phyloP scores from a whole-genome alignment of 2,797 vertebrate species.

The Poeciliopsis gracilis region DNA sequence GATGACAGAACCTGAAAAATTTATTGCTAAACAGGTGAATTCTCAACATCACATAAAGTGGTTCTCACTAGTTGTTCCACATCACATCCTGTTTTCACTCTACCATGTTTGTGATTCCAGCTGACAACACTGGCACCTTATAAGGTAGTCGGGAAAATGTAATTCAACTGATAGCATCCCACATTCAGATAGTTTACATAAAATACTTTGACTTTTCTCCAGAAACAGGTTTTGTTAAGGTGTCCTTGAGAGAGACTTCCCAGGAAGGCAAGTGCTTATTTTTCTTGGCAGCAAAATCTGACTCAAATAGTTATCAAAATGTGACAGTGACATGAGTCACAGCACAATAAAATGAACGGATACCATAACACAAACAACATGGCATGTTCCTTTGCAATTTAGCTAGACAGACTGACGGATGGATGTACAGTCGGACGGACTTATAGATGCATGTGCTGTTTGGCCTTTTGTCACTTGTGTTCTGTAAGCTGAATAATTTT shows the following conservation, averaged over 20 bases:
- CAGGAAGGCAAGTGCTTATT: constrained; percentile 3
- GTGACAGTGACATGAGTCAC: constrained; percentile 29
- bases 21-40: neutral
- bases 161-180: constrained; percentile 29
- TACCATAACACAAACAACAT: neutral
- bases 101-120: constrained; percentile 62
- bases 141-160: constrained; percentile 60
- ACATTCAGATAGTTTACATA: constrained; percentile 20
- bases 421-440: neutral
- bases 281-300: constrained; percentile 15
- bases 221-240: constrained; percentile 19
- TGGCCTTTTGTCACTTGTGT: neutral
- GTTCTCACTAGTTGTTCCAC: neutral
- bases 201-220: constrained; percentile 34
- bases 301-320: constrained; percentile 1
- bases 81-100: neutral
- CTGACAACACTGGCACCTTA: constrained; percentile 60
- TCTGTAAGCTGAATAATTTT: neutral
- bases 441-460: neutral
- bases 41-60: neutral
- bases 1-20: neutral
- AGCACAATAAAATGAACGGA: neutral
- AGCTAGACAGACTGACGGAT: neutral
- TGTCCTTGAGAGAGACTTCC: constrained; percentile 32
- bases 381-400: neutral